A percentile compares a stretch with the other conserved stretches of the same genome.
Conservation (phyloP, 2,113 vertebrate genomes). For the Hystrix brachyura region DNA sequence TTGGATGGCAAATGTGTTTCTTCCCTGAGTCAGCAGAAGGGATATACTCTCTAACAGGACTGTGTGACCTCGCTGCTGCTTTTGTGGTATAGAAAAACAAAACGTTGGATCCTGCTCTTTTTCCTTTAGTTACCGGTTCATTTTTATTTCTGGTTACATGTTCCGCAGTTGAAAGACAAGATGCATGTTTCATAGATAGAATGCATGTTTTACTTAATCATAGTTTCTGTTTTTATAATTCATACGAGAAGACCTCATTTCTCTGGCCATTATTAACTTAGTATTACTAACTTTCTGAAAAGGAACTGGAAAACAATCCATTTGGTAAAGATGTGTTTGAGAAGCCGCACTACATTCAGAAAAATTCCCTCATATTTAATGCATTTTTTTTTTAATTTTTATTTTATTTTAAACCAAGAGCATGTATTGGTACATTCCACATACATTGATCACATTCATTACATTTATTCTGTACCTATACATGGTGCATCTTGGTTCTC, state of each 20-base stretch:
- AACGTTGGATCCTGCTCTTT: neutral
- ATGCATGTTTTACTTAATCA: slow-evolving; percentile 32
- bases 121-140: neutral
- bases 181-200: neutral
- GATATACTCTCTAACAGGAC: slow-evolving; percentile 48
- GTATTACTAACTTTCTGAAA: slow-evolving; percentile 58
- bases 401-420: too few relatives aligned
- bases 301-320: slow-evolving; percentile 6
- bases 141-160: neutral
- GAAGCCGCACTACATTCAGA: slow-evolving; percentile 33
- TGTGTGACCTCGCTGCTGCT: slow-evolving; percentile 72
- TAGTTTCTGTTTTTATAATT: slow-evolving; percentile 51
- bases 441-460: too few relatives aligned
- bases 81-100: neutral
- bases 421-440: too few relatives aligned
- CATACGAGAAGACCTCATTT: slow-evolving; percentile 64
- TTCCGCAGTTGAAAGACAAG: neutral
- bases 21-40: slow-evolving; percentile 87
- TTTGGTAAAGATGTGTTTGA: slow-evolving; percentile 40
- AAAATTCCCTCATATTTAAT: neutral
- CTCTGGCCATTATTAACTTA: slow-evolving; percentile 47
- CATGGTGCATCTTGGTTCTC: too few relatives aligned
- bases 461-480: too few relatives aligned
- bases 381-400: too few relatives aligned
- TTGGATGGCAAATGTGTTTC: slow-evolving; percentile 85